Percentiles rank a stretch among this genome's conserved stretches.
phyloP scores from a whole-genome alignment of 2,113 vertebrate species.

The Isichthys henryi region DNA sequence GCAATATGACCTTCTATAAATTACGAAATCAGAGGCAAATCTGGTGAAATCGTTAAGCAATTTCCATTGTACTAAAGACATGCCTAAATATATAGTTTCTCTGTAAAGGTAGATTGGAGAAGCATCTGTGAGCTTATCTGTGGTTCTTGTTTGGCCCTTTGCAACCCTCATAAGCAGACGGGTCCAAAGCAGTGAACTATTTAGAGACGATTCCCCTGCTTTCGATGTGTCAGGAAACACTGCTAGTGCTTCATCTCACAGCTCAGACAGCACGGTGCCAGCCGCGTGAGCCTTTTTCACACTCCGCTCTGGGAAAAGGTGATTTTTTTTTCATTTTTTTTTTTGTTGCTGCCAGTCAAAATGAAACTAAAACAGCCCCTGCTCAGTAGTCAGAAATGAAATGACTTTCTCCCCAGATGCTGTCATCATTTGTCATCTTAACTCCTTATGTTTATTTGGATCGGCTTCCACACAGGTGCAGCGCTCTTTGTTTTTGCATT shows the following conservation, averaged over 20 bases:
- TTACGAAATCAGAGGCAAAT: neutral
- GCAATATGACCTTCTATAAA: neutral
- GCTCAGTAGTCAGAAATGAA: neutral
- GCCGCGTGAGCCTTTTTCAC: neutral
- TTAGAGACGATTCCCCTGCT: neutral
- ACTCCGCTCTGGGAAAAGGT: neutral
- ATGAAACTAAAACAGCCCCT: neutral
- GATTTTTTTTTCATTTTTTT: neutral
- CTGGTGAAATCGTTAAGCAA: neutral
- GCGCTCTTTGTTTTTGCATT: neutral
- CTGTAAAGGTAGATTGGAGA: neutral
- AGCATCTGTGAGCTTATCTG: neutral
- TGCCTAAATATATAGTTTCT: neutral
- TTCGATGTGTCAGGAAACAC: constrained; percentile 2
- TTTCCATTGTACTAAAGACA: neutral
- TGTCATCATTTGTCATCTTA: neutral
- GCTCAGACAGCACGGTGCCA: neutral
- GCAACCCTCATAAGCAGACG: neutral
- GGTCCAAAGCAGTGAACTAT: neutral
- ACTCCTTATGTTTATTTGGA: neutral
- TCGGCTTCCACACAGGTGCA: neutral
- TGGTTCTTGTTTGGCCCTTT: neutral
- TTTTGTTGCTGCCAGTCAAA: neutral
- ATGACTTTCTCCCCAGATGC: neutral
- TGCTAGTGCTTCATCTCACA: neutral